Percentiles rank a stretch among this genome's conserved stretches.
Conservation (phyloP, 2,888 invertebrate genomes). For the Anagyrus pseudococci region DNA sequence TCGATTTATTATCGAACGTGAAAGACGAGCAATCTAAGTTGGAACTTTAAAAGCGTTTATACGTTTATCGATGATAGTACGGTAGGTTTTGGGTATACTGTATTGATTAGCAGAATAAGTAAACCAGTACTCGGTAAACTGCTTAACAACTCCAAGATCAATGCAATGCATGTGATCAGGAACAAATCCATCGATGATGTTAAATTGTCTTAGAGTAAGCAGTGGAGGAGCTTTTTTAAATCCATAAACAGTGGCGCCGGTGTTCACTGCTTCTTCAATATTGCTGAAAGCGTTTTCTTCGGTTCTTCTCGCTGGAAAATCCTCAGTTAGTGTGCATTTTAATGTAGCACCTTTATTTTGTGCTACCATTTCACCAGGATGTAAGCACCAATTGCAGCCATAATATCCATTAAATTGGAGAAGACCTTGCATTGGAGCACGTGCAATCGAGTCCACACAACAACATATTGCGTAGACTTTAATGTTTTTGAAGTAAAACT, state of each 20-base stretch:
- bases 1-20: constrained; percentile 24
- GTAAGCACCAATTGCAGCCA: not conserved
- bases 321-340: not conserved
- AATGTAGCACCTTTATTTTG: not conserved
- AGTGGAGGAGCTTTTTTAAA: constrained; percentile 22
- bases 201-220: constrained; percentile 22
- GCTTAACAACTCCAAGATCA: constrained; percentile 14
- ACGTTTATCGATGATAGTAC: constrained; percentile 8
- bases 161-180: constrained; percentile 30
- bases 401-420: no score
- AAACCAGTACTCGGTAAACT: constrained; percentile 23
- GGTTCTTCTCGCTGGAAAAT: constrained; percentile 16
- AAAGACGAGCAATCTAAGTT: constrained; percentile 18
- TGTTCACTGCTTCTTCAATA: constrained; percentile 15
- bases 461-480: no score
- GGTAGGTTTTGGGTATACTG: not conserved
- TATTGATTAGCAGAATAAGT: not conserved
- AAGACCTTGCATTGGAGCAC: no score
- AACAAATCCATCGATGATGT: constrained; percentile 28
- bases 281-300: constrained; percentile 14
- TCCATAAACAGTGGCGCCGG: constrained; percentile 15
- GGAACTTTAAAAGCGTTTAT: constrained; percentile 21
- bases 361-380: no score
- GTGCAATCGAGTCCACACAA: no score
- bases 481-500: no score